A percentile compares a stretch with the other conserved stretches of the same genome.
phyloP scores from a whole-genome alignment of 2,113 vertebrate species.

The Rhagologus leucostigma region DNA sequence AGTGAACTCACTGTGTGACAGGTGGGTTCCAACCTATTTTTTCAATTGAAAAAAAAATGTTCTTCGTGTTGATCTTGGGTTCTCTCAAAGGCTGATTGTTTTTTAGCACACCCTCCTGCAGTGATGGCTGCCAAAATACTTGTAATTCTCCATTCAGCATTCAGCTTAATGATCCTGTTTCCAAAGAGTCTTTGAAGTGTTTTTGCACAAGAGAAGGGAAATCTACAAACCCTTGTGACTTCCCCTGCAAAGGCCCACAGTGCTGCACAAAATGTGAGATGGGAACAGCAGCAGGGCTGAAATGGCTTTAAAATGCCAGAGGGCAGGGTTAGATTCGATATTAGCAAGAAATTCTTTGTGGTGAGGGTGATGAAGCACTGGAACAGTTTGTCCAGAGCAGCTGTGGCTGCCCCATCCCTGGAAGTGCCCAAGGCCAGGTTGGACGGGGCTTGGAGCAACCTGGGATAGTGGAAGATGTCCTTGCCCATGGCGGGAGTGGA shows the following conservation, averaged over 20 bases:
- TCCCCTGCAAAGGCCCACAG: accelerated
- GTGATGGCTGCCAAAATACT: neutral
- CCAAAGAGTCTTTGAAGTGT: neutral
- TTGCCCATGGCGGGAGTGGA: too few relatives aligned
- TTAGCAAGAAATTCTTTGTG: neutral
- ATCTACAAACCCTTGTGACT: neutral
- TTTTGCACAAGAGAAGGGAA: neutral
- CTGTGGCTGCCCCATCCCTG: neutral
- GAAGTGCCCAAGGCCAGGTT: neutral
- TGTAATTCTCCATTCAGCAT: neutral
- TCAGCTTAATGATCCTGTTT: neutral
- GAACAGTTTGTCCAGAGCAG: neutral
- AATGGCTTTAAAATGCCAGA: neutral
- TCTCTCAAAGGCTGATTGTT: neutral
- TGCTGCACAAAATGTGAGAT: neutral
- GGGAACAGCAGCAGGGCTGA: neutral
- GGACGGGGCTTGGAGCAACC: neutral
- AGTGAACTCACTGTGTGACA: neutral
- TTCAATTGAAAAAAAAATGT: neutral
- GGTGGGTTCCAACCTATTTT: neutral
- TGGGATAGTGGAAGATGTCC: neutral
- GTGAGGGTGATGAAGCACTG: neutral
- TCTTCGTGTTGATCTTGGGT: neutral
- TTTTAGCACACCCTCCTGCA: neutral
- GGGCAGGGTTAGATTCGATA: neutral